Evolutionary conservation across 2,888 invertebrate genomes (phyloP).

Genomic region (Cyclophora punctaria): DNA sequence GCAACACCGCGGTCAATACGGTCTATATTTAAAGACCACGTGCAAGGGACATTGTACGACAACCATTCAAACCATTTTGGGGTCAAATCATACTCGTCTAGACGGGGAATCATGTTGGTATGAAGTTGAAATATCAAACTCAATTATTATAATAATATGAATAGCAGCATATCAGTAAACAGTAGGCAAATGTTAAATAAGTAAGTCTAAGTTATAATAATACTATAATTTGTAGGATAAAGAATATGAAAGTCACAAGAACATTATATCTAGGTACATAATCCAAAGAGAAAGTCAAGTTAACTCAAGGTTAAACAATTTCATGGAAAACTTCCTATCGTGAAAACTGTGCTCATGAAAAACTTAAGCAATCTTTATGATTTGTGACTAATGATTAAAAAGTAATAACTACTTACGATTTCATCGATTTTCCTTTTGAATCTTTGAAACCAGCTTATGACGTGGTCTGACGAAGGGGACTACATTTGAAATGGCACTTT

Average conservation of each 20-base stretch:
- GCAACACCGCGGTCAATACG: slow-evolving; percentile 17
- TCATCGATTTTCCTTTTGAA: slow-evolving; percentile 68
- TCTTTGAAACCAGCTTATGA: slow-evolving; percentile 49
- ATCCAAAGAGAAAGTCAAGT: slow-evolving; percentile 26
- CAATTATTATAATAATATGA: no score
- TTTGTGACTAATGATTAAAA: slow-evolving; percentile 18
- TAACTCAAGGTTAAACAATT: slow-evolving; percentile 5
- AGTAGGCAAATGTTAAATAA: no score
- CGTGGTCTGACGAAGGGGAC: slow-evolving; percentile 58
- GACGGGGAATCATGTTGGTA: slow-evolving; percentile 15
- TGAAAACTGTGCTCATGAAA: slow-evolving; percentile 8
- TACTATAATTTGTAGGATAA: no score
- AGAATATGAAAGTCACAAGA: no score
- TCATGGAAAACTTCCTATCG: slow-evolving; percentile 7
- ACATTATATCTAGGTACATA: slow-evolving; percentile 9
- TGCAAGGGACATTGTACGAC: slow-evolving; percentile 50
- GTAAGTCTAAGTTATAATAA: no score
- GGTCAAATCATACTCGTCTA: slow-evolving; percentile 53
- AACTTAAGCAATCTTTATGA: slow-evolving; percentile 24
- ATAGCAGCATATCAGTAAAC: no score
- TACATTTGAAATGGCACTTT: slow-evolving; percentile 72
- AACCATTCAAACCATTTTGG: slow-evolving; percentile 37
- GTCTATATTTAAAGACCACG: slow-evolving; percentile 57
- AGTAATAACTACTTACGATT: slow-evolving; percentile 50
- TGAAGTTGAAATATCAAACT: no score